phyloP scores from a whole-genome alignment of 2,797 vertebrate genomes.

The Nasua narica region DNA sequence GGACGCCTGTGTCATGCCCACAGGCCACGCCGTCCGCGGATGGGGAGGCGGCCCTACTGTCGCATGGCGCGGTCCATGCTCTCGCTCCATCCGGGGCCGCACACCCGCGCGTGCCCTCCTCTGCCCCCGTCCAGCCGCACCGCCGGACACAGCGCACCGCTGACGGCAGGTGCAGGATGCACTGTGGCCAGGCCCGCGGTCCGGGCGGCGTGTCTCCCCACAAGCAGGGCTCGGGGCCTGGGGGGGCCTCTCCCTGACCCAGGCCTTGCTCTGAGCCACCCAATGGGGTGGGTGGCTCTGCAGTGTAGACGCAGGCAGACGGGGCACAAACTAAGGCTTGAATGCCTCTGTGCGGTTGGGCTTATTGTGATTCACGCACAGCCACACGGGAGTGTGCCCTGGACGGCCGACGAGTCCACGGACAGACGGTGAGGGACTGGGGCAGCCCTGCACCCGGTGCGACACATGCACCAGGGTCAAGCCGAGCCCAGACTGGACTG shows the following conservation, averaged over 20 bases:
- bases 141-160: accelerated
- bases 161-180: accelerated
- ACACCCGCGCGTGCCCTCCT: accelerated
- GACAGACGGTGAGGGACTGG: accelerated
- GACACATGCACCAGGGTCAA: background rate
- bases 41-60: accelerated
- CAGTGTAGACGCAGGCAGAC: accelerated
- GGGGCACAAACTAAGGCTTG: background rate
- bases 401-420: accelerated
- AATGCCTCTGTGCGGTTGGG: accelerated
- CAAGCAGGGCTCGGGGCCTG: accelerated
- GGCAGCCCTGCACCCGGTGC: background rate
- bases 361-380: accelerated
- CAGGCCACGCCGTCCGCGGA: accelerated
- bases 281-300: background rate
- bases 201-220: accelerated
- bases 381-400: accelerated
- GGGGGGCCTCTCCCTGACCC: background rate
- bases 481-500: background rate
- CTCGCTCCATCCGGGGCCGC: accelerated
- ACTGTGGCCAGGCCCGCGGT: accelerated
- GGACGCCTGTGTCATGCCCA: background rate
- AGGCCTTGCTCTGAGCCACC: accelerated
- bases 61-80: accelerated
- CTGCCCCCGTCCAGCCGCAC: accelerated